These are phyloP conservation scores for Carcinoscorpius rotundicauda DNA, from an alignment of 1,140 invertebrate genomes.

Conservation along the genomic window DNA sequence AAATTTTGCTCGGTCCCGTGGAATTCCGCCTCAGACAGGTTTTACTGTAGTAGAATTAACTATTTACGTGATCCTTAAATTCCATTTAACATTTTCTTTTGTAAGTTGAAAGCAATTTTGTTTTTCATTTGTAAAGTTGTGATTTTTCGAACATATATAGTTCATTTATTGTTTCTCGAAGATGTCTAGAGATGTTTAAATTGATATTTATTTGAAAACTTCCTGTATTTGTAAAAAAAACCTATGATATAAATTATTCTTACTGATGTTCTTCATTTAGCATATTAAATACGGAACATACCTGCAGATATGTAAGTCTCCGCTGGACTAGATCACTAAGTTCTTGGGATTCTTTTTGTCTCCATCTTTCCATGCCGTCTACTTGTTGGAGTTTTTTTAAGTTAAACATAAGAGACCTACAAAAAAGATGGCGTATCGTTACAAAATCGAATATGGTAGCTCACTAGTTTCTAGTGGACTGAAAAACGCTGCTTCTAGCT, in stretches of 20 bases:
- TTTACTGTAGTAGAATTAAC: too few relatives aligned
- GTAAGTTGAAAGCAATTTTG: too few relatives aligned
- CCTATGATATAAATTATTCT: too few relatives aligned
- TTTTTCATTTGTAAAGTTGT: too few relatives aligned
- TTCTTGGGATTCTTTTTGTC: constrained; percentile 57
- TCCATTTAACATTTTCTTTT: too few relatives aligned
- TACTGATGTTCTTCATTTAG: too few relatives aligned
- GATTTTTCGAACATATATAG: too few relatives aligned
- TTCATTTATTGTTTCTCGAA: too few relatives aligned
- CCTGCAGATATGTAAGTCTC: constrained; percentile 61
- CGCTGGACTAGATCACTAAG: constrained; percentile 71
- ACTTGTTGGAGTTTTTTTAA: constrained; percentile 49
- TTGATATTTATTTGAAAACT: constrained; percentile 49
- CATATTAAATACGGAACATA: constrained; percentile 8
- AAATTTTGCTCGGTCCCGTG: too few relatives aligned
- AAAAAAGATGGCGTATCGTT: constrained; percentile 19
- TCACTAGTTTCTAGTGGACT: constrained; percentile 17
- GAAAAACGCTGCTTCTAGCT: constrained; percentile 29
- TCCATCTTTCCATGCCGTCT: constrained; percentile 69
- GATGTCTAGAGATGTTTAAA: constrained; percentile 55
- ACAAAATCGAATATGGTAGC: constrained; percentile 8
- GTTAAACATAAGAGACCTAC: constrained; percentile 55
- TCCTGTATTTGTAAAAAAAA: constrained; percentile 33
- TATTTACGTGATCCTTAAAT: too few relatives aligned
- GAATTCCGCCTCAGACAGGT: too few relatives aligned